Evolutionary conservation across 2,888 invertebrate species (phyloP), one percentile per base, ranked within the genome.

Genomic region (Anthrax anthrax): DNA sequence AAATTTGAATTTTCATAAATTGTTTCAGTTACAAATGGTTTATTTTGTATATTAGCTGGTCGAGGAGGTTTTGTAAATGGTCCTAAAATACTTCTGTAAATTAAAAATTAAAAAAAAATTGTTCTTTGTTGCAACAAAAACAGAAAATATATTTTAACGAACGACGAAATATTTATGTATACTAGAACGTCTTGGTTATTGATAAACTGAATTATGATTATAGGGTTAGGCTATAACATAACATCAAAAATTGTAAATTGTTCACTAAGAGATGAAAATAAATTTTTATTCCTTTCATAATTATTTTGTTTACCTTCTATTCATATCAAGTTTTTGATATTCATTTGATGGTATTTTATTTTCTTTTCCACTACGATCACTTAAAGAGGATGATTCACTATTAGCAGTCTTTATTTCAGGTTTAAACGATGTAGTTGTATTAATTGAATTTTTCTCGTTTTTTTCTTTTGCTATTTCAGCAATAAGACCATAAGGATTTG

Each of bases 1-100:
- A 50, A 39, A 17, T 48, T 36, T 9, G 50, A 50, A 42, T 43
- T 50, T 42, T 48, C 39, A 42, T 50, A 48, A 41, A 48, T 46
- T 14, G 39, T 19, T 29, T 42, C 39, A 14, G 50, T 48, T 39
- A 50, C 50, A 43, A 50, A 40, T 13, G 47, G 47, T 42, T 46
- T 42, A 18, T 37, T 43, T 23, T 32, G 6, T 13, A 48, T 12
- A 4, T 42, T 39, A 8, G 9, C 23, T 19, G 41, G 44, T n/a
- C 48, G 41, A 2, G 32, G 42, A 4, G 50, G 48, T 39, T 48
- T 50, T 3, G 48, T 43, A 32, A 50, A 50, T 18, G 50, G 50
- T 23, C 50, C 50, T 39, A 40, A 44, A 23, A 50, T 48, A 16
- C 23, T 39, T 40, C 50, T 50, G 16, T n/a, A 43, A 27, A 29